Percentiles rank a stretch among this genome's conserved stretches.
phyloP scores from a whole-genome alignment of 1,140 invertebrate genomes.

The Zaprionus gabonicus region DNA sequence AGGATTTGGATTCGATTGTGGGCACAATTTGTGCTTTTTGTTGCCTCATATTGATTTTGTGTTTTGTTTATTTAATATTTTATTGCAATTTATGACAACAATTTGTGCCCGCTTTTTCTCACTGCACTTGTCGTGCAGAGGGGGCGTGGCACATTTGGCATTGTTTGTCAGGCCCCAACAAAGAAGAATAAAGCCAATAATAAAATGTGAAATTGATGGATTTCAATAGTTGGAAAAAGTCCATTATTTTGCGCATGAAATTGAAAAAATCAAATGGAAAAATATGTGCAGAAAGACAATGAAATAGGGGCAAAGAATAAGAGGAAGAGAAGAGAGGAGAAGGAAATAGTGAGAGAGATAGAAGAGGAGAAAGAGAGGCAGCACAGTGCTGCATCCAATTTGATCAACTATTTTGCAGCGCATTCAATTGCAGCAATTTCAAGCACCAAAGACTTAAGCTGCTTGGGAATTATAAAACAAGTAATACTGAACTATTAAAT shows the following conservation, averaged over 20 bases:
- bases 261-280: not conserved
- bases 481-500: not conserved
- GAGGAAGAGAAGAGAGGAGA: not conserved
- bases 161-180: constrained; percentile 6
- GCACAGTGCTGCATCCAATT: too few relatives aligned
- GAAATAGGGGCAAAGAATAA: not conserved
- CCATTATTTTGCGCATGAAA: not conserved
- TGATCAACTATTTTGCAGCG: not conserved
- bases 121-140: not conserved
- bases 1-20: not conserved
- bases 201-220: constrained; percentile 30
- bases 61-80: constrained; percentile 27
- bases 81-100: constrained; percentile 35
- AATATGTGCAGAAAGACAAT: not conserved
- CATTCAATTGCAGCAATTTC: not conserved
- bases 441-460: not conserved
- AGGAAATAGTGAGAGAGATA: too few relatives aligned
- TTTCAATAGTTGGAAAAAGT: constrained; percentile 28
- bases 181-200: constrained; percentile 30
- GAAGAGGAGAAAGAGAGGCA: not conserved
- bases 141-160: constrained; percentile 10
- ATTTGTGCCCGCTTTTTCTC: not conserved
- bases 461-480: not conserved
- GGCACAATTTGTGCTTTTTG: constrained; percentile 5
- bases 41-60: constrained; percentile 8